Evolutionary conservation across 1,140 invertebrate genomes (phyloP), one percentile per base, ranked within the genome.

Genomic region (Penaeus vannamei): DNA sequence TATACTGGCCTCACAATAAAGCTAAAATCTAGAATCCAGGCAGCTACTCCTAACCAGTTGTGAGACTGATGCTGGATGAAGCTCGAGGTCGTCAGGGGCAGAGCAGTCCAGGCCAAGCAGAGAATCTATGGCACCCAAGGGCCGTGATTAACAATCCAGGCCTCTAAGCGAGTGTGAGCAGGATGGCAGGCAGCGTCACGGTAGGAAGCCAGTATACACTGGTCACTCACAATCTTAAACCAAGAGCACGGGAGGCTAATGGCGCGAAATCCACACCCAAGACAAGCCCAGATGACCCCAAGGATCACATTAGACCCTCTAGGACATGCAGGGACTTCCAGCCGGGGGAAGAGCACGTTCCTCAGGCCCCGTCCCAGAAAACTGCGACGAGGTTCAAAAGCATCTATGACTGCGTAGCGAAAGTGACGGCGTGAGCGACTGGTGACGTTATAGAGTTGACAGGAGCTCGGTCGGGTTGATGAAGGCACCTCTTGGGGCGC

Each of bases 111-210:
- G 17, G 26, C 5, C 22, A 76, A 32, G 7, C 19, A 23, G 29
- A 76, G 42, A 1, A 19, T 29, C 42, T 76, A 86, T 12, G 84
- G 76, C n/a, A 86, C 76, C 76, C 85, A 86, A 60, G 85, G 85
- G 2, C 85, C 60, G 76, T 86, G 85, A 32, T 86, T 86, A 4
- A 80, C 85, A 32, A 86, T 86, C 85, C 85, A 86, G 76, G 85
- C 76, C 23, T 86, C 76, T 19, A 80, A 36, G 29, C 85, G 76
- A 14, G 53, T 36, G 26, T 86, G 85, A 36, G 76, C 76, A n/a
- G 76, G 72, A 20, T 76, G 72, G 72, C 72, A 76, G 26, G 72
- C 72, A 76, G 72, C 72, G 22, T 76, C 72, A 17, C 72, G 29
- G 42, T 20, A 36, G 42, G 72, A 76, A 22, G 29, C 42, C n/a